Evolutionary conservation across 2,113 vertebrate genomes (phyloP).

Genomic region (Elachura formosa): DNA sequence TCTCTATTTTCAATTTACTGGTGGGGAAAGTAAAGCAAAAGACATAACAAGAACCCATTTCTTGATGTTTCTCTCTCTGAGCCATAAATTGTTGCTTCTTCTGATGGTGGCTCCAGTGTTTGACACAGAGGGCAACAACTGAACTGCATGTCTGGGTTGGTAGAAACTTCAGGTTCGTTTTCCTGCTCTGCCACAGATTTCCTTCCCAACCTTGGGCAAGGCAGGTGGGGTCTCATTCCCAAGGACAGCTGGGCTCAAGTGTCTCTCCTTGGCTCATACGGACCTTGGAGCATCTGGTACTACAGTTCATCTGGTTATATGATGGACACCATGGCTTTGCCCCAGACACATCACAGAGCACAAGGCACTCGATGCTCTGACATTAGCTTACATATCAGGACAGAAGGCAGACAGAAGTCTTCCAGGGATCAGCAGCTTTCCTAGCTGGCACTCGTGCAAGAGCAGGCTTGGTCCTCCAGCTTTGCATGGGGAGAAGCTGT

Average conservation of each 20-base stretch:
- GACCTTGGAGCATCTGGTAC: background rate
- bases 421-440: background rate
- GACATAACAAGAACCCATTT: background rate
- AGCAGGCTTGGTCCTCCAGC: background rate
- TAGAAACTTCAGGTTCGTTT: background rate
- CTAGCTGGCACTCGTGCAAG: background rate
- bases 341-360: background rate
- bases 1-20: background rate
- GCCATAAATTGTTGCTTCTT: background rate
- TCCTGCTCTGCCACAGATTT: background rate
- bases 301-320: fast-evolving
- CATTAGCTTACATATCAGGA: background rate
- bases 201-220: background rate
- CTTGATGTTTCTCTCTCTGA: background rate
- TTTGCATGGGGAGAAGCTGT: background rate
- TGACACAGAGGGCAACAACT: background rate
- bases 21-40: background rate
- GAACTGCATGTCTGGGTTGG: fast-evolving
- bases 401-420: background rate
- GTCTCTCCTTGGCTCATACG: background rate
- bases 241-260: background rate
- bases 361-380: background rate
- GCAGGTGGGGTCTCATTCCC: background rate
- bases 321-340: background rate
- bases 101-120: background rate